These are phyloP conservation scores for Sepiola atlantica DNA, from an alignment of 2,888 invertebrate genomes.

Conservation along the genomic window DNA sequence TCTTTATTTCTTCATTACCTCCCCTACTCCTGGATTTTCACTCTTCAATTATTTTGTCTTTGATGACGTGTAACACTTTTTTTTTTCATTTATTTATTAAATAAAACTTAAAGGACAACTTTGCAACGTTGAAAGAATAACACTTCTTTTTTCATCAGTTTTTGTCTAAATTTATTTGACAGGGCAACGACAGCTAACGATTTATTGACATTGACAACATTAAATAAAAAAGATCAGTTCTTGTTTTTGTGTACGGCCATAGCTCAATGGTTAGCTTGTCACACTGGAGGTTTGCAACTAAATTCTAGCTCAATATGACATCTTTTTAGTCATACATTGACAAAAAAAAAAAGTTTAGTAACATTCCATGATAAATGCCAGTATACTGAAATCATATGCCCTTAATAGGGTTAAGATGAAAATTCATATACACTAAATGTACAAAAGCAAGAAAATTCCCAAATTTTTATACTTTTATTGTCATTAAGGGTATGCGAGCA, in stretches of 20 bases:
- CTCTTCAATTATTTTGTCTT: too few species aligned
- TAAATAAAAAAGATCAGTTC: background rate
- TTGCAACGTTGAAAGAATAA: background rate
- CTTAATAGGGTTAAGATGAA: too few species aligned
- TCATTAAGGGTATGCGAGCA: too few species aligned
- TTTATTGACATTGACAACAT: constrained; percentile 6
- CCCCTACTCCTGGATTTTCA: too few species aligned
- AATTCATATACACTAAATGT: too few species aligned
- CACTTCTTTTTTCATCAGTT: background rate
- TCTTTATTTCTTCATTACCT: background rate
- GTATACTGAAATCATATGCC: too few species aligned
- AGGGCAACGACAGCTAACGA: background rate
- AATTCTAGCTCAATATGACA: background rate
- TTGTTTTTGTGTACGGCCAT: background rate
- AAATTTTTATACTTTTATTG: too few species aligned
- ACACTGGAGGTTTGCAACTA: background rate
- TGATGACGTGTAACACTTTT: background rate
- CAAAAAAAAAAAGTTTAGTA: too few species aligned
- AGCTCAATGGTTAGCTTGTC: background rate
- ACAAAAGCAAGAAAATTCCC: too few species aligned
- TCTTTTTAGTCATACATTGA: background rate
- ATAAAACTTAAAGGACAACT: background rate
- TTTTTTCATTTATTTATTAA: background rate
- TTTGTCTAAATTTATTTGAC: background rate
- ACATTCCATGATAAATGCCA: too few species aligned